These are phyloP conservation scores for Mormyrus proboscirostris DNA, from an alignment of 2,797 vertebrate species.

Conservation along the genomic window DNA sequence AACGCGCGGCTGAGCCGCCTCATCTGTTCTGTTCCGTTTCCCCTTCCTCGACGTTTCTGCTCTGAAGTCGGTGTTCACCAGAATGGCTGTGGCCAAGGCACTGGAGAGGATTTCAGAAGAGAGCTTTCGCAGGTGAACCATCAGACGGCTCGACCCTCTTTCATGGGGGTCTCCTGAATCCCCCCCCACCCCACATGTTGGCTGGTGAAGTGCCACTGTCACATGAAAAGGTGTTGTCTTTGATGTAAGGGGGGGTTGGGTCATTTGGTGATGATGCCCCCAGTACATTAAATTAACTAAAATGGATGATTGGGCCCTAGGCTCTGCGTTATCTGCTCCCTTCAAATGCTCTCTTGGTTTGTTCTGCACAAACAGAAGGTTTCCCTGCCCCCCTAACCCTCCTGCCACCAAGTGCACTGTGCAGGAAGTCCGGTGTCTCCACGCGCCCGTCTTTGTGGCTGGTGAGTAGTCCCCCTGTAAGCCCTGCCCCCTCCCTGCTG, in stretches of 20 bases:
- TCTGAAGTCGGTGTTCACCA: conserved; percentile 86
- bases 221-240: background rate
- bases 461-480: conserved; percentile 54
- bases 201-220: background rate
- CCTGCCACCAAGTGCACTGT: conserved; percentile 61
- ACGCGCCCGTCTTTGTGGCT: conserved; percentile 81
- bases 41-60: conserved; percentile 27
- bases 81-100: conserved; percentile 95
- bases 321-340: background rate
- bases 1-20: conserved; percentile 10
- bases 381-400: conserved; percentile 66
- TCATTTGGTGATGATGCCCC: background rate
- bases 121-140: conserved; percentile 72
- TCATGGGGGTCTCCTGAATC: background rate
- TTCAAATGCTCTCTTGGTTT: background rate
- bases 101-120: conserved; percentile 83
- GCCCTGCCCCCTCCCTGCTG: background rate
- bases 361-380: conserved; percentile 59
- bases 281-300: background rate
- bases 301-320: background rate
- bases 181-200: background rate
- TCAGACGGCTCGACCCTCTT: conserved; percentile 14
- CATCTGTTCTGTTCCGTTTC: background rate
- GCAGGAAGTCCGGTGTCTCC: conserved; percentile 78
- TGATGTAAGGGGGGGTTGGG: background rate